These are phyloP conservation scores for Erythrocercus mccallii DNA, from an alignment of 2,113 vertebrate species.

Conservation along the genomic window DNA sequence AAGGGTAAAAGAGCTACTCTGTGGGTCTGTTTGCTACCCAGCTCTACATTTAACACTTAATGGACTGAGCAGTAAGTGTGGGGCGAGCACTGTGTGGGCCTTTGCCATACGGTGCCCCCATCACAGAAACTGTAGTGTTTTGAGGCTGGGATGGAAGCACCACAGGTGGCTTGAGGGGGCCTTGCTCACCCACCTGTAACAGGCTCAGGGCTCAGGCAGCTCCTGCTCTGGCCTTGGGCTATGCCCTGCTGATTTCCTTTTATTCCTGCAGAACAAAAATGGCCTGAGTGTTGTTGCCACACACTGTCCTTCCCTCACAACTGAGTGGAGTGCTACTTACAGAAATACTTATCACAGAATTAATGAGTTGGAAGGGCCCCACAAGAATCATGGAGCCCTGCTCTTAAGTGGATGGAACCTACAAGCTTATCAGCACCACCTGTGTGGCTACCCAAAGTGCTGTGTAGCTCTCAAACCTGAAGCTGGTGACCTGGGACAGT, in stretches of 20 bases:
- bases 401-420: not conserved
- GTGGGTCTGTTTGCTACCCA: not conserved
- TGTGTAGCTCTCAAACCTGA: not conserved
- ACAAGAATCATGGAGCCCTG: not conserved
- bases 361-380: not conserved
- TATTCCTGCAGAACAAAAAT: not conserved
- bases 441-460: not conserved
- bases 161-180: not conserved
- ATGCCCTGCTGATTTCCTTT: not conserved
- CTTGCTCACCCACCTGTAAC: not conserved
- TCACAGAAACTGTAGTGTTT: not conserved
- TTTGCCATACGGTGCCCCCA: not conserved
- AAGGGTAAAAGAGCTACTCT: not conserved
- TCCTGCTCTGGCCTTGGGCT: not conserved
- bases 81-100: not conserved
- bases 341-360: not conserved
- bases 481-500: not conserved
- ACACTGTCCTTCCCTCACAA: not conserved
- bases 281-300: not conserved
- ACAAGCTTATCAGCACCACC: not conserved
- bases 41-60: not conserved
- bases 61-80: not conserved
- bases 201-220: not conserved
- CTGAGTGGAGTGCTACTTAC: not conserved
- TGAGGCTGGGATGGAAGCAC: not conserved